Evolutionary conservation across 2,797 vertebrate species (phyloP), one percentile per base, ranked within the genome.

Genomic region (Dromococcyx pavoninus): DNA sequence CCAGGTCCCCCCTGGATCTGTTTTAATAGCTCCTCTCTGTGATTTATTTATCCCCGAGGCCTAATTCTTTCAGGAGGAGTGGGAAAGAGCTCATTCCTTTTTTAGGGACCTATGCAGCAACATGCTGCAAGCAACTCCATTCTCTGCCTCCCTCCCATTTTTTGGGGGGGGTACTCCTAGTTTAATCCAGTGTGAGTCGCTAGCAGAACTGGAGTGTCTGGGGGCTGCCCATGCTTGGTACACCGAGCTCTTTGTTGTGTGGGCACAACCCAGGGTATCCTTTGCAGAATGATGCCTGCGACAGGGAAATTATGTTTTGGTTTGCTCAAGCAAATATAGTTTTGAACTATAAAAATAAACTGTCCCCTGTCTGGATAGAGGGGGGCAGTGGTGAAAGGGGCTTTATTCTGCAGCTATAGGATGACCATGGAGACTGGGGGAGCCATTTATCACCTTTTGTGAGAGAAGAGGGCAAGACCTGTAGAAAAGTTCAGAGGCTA

Each of bases 391-490:
- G 64, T 10, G 57, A 89, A 13, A n/a, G 48, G 48, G 0, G 2
- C 27, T 88, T 86, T 84, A 32, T 66, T 82, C 70, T 58, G 30
- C 7, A 76, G 41, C 48, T 87, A 22, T 18, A 50, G 44, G 48
- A 21, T 71, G 41, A 64, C 18, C 4, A 1, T 12, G 28, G 51
- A 43, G 32, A 21, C 7, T 2, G 1, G 21, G 7, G 16, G 4
- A 88, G 19, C 13, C 2, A 1, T 46, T 72, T 50, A 66, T 13
- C 39, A 15, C 6, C 10, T 76, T 60, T 57, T 43, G 32, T 64
- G n/a, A 79, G 51, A 85, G 37, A 62, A 75, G 17, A 4, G 27
- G 39, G 32, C 16, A 66, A 50, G 61, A 56, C 15, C 60, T 71
- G 8, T 17, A 76, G 60, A 39, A 85, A 57, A 65, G 27, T 51